A percentile compares a stretch with the other conserved stretches of the same genome.
Evolutionary conservation across 30 jellyfish, hydroid and myxozoan species (phyloP).

Genomic region (Chrysaora quinquecirrha): DNA sequence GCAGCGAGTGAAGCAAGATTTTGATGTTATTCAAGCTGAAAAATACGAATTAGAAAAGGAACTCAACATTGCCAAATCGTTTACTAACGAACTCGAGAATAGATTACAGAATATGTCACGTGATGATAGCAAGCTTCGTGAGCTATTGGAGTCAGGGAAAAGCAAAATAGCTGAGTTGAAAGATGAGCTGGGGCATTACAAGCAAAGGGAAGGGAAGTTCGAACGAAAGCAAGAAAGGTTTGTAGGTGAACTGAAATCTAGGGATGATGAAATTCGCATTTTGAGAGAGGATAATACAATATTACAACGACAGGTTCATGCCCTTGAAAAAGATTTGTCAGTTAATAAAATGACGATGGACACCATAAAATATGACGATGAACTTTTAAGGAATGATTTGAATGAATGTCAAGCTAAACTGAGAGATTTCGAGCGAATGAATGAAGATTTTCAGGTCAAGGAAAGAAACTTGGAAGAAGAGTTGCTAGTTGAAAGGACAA

Average conservation of each 20-base stretch:
- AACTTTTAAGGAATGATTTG: slow-evolving; percentile 49
- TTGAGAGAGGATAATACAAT: slow-evolving; percentile 35
- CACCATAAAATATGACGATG: slow-evolving; percentile 65
- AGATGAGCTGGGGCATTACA: slow-evolving; percentile 27
- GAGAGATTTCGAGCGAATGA: slow-evolving; percentile 18
- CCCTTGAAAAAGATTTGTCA: slow-evolving; percentile 58
- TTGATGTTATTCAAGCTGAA: slow-evolving; percentile 5
- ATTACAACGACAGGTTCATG: slow-evolving; percentile 60
- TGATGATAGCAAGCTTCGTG: slow-evolving; percentile 25
- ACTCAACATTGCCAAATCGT: slow-evolving; percentile 19
- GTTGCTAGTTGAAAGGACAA: slow-evolving; percentile 43
- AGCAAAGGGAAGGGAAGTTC: slow-evolving; percentile 16
- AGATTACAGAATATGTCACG: slow-evolving; percentile 5
- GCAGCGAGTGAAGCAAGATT: slow-evolving; percentile 6
- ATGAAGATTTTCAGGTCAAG: slow-evolving; percentile 14
- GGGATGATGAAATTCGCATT: slow-evolving; percentile 28
- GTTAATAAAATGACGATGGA: slow-evolving; percentile 58
- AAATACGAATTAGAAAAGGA: slow-evolving; percentile 23
- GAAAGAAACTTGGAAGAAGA: slow-evolving; percentile 61
- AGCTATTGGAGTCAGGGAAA: slow-evolving; percentile 43
- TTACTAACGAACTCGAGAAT: slow-evolving; percentile 36
- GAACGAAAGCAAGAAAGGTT: slow-evolving; percentile 43
- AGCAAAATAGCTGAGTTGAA: slow-evolving; percentile 11
- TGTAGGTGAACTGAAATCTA: slow-evolving; percentile 9
- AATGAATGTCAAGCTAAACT: slow-evolving; percentile 25